Conservation (phyloP, 37 sponge, comb jelly and placozoan genomes). For the Haliclona indistincta region DNA sequence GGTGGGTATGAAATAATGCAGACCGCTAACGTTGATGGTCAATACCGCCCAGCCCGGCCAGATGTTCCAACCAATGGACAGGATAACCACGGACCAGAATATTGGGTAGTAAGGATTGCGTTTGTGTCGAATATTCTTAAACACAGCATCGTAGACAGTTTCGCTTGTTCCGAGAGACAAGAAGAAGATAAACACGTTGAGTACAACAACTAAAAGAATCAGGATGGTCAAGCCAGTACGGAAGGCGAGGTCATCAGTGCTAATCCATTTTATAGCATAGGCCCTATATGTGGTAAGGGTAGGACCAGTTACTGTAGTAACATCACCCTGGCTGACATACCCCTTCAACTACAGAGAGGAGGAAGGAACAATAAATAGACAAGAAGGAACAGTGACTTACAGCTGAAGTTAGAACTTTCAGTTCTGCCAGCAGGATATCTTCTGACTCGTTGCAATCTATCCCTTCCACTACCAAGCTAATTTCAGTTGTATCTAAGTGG, state of each 20-base stretch:
- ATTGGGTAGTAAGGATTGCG: conserved; percentile 48
- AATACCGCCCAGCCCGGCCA: conserved; percentile 47
- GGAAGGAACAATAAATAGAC: conserved; percentile 1
- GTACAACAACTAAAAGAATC: conserved; percentile 3
- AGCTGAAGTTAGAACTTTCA: neutral
- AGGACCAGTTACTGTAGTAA: neutral
- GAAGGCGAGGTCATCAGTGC: neutral
- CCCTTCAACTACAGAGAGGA: conserved; percentile 18
- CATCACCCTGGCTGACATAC: conserved; percentile 26
- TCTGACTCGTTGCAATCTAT: neutral
- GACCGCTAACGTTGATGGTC: neutral
- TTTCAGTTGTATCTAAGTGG: neutral
- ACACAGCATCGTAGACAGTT: conserved; percentile 30
- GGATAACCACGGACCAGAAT: conserved; percentile 34
- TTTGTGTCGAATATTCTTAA: conserved; percentile 20
- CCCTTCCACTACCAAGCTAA: neutral
- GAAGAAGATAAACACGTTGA: conserved; percentile 44
- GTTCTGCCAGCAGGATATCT: neutral
- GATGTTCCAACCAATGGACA: conserved; percentile 39
- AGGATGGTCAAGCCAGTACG: neutral
- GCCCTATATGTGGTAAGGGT: conserved; percentile 18
- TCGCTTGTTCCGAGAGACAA: conserved; percentile 13
- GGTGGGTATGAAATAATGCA: neutral
- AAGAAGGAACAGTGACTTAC: conserved; percentile 3
- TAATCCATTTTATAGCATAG: conserved; percentile 31